phyloP scores from a whole-genome alignment of 2,888 invertebrate genomes.

The Neoaliturus tenellus region DNA sequence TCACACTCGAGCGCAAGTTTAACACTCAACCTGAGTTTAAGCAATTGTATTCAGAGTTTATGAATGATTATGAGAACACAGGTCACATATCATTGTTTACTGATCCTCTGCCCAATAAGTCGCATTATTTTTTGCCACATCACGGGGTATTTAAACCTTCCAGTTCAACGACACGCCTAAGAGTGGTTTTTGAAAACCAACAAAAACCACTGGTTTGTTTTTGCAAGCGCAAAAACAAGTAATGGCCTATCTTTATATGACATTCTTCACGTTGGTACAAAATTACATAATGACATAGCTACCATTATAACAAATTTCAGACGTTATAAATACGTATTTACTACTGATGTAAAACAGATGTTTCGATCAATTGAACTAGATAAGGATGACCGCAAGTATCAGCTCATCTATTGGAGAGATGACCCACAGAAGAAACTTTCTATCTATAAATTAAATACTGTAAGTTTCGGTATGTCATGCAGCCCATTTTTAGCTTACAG shows the following conservation, averaged over 20 bases:
- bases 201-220: too few relatives aligned
- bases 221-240: background rate
- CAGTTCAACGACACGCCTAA: background rate
- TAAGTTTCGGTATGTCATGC: background rate
- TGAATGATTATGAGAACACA: background rate
- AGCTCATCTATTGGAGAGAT: too few relatives aligned
- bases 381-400: too few relatives aligned
- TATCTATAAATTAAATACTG: background rate
- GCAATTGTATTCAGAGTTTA: background rate
- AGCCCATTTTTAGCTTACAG: background rate
- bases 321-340: too few relatives aligned
- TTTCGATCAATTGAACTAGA: too few relatives aligned
- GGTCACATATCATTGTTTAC: background rate
- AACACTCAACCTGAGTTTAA: background rate
- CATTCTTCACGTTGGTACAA: too few relatives aligned
- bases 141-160: background rate
- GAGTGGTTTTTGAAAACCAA: too few relatives aligned
- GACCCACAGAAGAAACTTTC: too few relatives aligned
- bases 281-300: background rate
- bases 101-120: background rate
- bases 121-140: background rate
- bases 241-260: background rate
- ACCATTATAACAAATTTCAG: too few relatives aligned
- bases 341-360: too few relatives aligned
- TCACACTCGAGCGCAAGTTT: background rate